Evolutionary conservation across 2,797 vertebrate species (phyloP), one percentile per base, ranked within the genome.

Genomic region (Cirrhinus molitorella): DNA sequence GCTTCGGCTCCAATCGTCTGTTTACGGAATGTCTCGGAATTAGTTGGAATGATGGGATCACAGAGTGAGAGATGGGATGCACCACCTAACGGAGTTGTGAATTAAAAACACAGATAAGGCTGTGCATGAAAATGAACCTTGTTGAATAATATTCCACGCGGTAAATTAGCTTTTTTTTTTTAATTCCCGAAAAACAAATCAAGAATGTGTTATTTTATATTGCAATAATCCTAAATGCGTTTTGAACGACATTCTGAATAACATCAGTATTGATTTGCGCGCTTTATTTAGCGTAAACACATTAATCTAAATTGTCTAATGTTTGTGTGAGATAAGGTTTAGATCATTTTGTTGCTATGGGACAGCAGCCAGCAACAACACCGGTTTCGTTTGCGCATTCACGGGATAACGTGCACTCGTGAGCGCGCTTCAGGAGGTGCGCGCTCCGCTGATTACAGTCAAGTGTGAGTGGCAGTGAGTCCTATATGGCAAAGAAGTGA

Each of bases 381-480:
- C 28, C 34, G 7, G 85, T 57, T 74, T 81, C 65, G 45, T 78
- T 80, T 79, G 85, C 83, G 83, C 86, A 57, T 83, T 79, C 88
- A 31, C 80, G 40, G 79, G 17, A 40, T 55, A 45, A 31, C 51
- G 68, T 59, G 61, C 53, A 23, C 73, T 71, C 88, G 86, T 55
- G 88, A 59, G 68, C 86, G 86, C 86, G 88, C 88, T 34, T 53
- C 17, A 49, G 40, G 63, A 72, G 83, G 19, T 37, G 68, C 84
- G 85, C 85, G 61, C 77, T 53, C 28, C 31, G 34, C 85, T 34
- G 85, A 70, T 61, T 77, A 31, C 66, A 68, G 71, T 73, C 59
- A 81, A 49, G 57, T 72, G 83, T 73, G 83, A 65, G 73, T 83
- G 65, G 74, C 28, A 53, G 68, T 7, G n/a, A 74, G 74, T 73